Conservation (phyloP, 2,797 vertebrate genomes). For the Lepilemur septentrionalis region DNA sequence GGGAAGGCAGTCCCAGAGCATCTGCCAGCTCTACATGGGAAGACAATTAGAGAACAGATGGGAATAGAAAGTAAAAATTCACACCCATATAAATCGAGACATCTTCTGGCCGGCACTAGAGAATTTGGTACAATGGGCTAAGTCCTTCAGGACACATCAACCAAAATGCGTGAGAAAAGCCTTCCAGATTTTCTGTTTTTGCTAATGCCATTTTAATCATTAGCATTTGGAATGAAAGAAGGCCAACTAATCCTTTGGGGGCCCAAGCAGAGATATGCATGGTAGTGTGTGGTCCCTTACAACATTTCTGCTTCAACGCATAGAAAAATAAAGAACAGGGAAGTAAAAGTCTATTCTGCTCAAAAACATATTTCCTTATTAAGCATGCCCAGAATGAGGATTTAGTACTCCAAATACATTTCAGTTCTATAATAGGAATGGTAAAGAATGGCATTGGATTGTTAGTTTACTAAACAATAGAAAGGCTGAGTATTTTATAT, state of each 20-base stretch:
- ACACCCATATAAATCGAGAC: not conserved
- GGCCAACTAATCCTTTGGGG: not conserved
- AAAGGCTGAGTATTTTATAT: not conserved
- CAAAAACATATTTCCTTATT: not conserved
- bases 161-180: not conserved
- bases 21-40: not conserved
- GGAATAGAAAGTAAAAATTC: not conserved
- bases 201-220: not conserved
- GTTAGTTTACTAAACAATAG: not conserved
- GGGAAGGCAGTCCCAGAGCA: not conserved
- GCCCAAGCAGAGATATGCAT: not conserved
- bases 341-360: not conserved
- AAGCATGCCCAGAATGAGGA: not conserved
- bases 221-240: not conserved
- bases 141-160: not conserved
- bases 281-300: not conserved
- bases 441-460: not conserved
- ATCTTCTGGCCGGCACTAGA: slow-evolving; percentile 10
- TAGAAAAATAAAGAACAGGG: not conserved
- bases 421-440: not conserved
- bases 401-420: not conserved
- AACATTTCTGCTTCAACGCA: not conserved
- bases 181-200: not conserved
- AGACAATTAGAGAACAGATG: not conserved
- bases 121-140: not conserved